phyloP scores from a whole-genome alignment of 2,797 vertebrate species.

The Gymnothorax reevesii region DNA sequence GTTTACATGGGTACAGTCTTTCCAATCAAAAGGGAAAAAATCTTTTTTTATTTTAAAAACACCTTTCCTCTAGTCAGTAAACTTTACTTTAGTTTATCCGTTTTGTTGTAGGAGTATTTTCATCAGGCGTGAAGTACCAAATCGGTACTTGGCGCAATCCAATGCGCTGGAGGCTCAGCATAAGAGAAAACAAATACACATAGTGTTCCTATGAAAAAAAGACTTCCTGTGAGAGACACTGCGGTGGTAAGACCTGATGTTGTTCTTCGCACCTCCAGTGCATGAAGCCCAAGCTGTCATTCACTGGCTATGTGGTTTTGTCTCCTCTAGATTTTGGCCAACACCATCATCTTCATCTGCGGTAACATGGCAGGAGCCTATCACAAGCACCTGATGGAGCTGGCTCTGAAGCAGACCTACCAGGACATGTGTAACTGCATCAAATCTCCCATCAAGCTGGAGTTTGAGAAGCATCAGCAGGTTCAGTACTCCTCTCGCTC shows the following conservation, averaged over 20 bases:
- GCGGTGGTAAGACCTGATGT: neutral
- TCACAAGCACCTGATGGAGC: conserved; percentile 96
- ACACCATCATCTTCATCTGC: conserved; percentile 94
- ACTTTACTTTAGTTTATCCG: neutral
- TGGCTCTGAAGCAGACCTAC: conserved; percentile 93
- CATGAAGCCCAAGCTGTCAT: too few species aligned
- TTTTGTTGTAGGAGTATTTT: neutral
- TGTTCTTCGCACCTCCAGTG: neutral
- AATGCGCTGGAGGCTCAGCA: neutral
- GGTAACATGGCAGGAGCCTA: conserved; percentile 95
- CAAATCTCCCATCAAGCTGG: conserved; percentile 96
- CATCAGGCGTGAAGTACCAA: neutral
- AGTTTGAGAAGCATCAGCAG: conserved; percentile 97
- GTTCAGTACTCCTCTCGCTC: conserved; percentile 63
- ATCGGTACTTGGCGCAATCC: neutral
- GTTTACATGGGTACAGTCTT: neutral
- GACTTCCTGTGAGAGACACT: neutral
- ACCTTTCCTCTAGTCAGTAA: neutral
- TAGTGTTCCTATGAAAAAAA: neutral
- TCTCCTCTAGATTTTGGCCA: conserved; percentile 85
- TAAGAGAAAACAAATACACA: neutral
- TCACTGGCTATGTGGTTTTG: conserved; percentile 38
- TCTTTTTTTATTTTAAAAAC: neutral
- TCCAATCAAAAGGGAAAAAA: neutral
- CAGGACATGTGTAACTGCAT: conserved; percentile 98